Evolutionary conservation across 1,140 invertebrate species (phyloP).

Genomic region (Aphelinus certus): DNA sequence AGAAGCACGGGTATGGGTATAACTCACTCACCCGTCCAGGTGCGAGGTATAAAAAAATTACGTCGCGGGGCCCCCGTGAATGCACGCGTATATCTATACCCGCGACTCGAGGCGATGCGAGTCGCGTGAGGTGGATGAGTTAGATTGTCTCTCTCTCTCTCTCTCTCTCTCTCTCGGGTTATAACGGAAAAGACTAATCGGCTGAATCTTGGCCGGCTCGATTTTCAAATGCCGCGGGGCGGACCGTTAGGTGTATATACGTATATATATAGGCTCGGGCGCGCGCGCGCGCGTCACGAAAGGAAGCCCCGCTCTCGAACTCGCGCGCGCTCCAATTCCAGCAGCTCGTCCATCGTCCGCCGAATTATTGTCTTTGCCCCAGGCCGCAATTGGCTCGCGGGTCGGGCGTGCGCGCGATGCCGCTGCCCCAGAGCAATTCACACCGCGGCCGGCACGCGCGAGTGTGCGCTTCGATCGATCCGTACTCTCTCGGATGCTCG

Average conservation of each 20-base stretch:
- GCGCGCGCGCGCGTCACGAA: background rate
- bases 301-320: constrained; percentile 1
- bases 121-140: background rate
- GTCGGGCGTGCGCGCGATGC: background rate
- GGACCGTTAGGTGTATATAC: too few species aligned
- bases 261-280: background rate
- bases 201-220: constrained; percentile 14
- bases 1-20: too few species aligned
- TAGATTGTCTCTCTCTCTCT: background rate
- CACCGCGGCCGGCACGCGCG: background rate
- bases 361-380: constrained; percentile 21
- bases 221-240: background rate
- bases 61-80: background rate
- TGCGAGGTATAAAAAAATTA: too few species aligned
- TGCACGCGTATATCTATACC: background rate
- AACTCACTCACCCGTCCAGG: too few species aligned
- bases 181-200: constrained; percentile 32
- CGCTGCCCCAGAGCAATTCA: background rate
- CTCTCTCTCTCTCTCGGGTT: background rate
- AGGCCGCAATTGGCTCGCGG: too few species aligned
- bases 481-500: background rate
- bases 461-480: background rate
- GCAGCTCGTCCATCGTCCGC: background rate
- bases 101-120: background rate
- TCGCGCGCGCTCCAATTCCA: constrained; percentile 8